Conservation (phyloP, 2,888 invertebrate species). For the Mystacides longicornis region DNA sequence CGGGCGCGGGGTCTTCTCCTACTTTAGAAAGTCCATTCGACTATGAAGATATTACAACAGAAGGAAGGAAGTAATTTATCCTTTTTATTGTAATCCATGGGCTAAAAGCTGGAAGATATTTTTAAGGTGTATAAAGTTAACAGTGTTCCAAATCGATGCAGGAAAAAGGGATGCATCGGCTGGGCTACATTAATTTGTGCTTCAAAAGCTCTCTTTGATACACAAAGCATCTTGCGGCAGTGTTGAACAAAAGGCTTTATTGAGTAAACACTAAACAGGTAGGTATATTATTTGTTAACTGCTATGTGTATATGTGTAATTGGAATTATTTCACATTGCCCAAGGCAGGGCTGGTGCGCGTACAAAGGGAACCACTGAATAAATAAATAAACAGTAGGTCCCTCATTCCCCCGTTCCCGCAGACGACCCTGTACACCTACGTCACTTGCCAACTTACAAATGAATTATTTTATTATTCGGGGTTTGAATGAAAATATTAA, state of each 20-base stretch:
- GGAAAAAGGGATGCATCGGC: background rate
- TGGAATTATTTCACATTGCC: constrained; percentile 1
- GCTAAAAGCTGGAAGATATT: too few species aligned
- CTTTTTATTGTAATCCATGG: too few species aligned
- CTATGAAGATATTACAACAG: too few species aligned
- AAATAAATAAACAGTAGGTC: background rate
- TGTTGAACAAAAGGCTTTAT: background rate
- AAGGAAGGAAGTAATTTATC: too few species aligned
- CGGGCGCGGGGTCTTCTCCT: too few species aligned
- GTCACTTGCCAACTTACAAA: background rate
- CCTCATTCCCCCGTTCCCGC: background rate
- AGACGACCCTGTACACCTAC: background rate
- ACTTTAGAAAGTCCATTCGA: too few species aligned
- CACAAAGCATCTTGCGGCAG: background rate
- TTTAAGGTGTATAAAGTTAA: too few species aligned
- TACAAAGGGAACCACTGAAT: constrained; percentile 1
- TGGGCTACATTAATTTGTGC: background rate
- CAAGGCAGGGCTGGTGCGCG: constrained; percentile 1
- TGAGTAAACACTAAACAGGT: constrained; percentile 1
- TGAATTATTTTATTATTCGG: background rate
- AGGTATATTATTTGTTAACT: background rate
- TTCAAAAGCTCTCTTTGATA: background rate
- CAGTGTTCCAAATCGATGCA: background rate
- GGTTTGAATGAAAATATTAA: background rate
- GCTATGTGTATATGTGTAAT: background rate